Conservation (phyloP, 2,113 vertebrate species). For the Scatophagus argus region DNA sequence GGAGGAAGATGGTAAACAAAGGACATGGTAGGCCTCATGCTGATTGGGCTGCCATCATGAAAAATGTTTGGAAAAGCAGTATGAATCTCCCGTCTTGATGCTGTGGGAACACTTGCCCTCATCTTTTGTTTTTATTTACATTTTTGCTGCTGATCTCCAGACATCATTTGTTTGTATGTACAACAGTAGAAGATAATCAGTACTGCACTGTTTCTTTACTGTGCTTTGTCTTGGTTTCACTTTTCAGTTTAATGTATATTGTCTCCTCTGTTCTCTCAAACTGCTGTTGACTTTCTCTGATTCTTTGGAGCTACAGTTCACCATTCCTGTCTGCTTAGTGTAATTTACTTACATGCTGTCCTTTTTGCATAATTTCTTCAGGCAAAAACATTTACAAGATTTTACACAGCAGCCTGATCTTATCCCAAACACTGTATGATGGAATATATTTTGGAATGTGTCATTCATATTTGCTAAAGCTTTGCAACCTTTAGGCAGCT, state of each 20-base stretch:
- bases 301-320: neutral
- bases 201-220: neutral
- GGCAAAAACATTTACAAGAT: too few relatives aligned
- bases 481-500: too few relatives aligned
- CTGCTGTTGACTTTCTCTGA: neutral
- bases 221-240: neutral
- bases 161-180: neutral
- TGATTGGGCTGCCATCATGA: slow-evolving; percentile 38
- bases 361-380: too few relatives aligned
- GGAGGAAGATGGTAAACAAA: slow-evolving; percentile 68
- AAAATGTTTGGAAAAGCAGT: slow-evolving; percentile 25
- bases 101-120: neutral
- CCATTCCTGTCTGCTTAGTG: neutral
- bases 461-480: neutral
- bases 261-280: neutral
- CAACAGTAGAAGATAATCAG: neutral
- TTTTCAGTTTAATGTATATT: neutral
- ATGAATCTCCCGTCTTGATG: slow-evolving; percentile 8
- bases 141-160: too few relatives aligned
- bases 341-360: neutral
- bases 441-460: neutral
- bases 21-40: slow-evolving; percentile 14
- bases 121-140: slow-evolving; percentile 34
- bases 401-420: too few relatives aligned
- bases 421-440: neutral